Evolutionary conservation across 2,888 invertebrate species (phyloP), one percentile per base, ranked within the genome.

Genomic region (Aquatica leii): DNA sequence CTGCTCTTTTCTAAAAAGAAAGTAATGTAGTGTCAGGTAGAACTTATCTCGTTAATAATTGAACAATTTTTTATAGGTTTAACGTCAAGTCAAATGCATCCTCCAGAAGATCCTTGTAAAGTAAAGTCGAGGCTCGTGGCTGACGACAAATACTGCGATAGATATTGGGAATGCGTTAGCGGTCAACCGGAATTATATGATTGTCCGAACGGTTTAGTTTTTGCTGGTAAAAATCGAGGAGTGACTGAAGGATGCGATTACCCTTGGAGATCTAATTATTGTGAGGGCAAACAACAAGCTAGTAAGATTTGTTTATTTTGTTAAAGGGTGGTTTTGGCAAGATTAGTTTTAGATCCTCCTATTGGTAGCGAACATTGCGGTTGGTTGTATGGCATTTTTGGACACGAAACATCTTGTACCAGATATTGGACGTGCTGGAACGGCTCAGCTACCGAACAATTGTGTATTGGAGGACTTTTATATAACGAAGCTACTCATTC

Each of bases 381-480:
- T 80, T 95, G 95, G 94, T 83, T 94, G 72, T 95, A 94, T 82
- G 95, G 95, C 49, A 95, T 95, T 78, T 95, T 95, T 82, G 95
- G 95, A 0, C 95, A 95, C 81, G 95, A 95, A 84, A 95, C 94
- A 0, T 94, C 94, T 0, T 95, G 95, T 84, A 95, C 95, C 2
- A 85, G 95, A 51, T 95, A 95, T 80, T 95, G 95, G 95, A 95
- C 95, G 0, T 95, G 95, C 80, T 95, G 95, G 95, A 95, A 95
- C 81, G 95, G 95, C 12, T 95, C 95, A 0, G 92, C 94, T 9
- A 94, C 94, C 0, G 95, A 95, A 77, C 95, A 95, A 80, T 88
- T 94, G 55, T 95, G 95, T 82, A 95, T 95, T 76, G 95, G 95
- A 18, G 95, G 95, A 0, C 86, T 95, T 48, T 85, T 95, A 20